Conservation (phyloP, 2,113 vertebrate genomes). For the Steatornis caripensis region DNA sequence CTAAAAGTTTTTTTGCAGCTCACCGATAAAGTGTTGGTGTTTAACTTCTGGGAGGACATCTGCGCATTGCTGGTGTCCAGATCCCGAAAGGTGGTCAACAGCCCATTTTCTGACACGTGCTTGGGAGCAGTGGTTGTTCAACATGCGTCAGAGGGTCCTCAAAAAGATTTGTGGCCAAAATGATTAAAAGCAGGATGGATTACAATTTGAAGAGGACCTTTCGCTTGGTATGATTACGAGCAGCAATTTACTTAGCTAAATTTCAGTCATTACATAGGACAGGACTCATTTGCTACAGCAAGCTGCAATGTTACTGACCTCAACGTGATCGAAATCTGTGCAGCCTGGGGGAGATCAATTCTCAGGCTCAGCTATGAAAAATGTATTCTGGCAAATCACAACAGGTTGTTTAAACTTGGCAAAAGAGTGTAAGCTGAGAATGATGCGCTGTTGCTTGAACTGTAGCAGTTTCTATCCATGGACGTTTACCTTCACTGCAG, state of each 20-base stretch:
- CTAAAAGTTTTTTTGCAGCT: background rate
- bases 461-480: constrained; percentile 11
- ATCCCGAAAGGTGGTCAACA: background rate
- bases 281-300: background rate
- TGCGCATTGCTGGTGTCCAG: background rate
- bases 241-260: constrained; percentile 8
- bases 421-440: background rate
- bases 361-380: background rate
- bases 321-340: background rate
- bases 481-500: background rate
- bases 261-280: background rate
- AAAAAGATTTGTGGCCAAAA: background rate
- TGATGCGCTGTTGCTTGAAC: background rate
- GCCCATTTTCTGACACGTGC: background rate
- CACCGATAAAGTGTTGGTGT: background rate
- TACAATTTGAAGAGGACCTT: background rate
- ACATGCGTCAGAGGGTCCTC: background rate
- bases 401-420: background rate
- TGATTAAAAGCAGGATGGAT: background rate
- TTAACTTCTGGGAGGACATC: background rate
- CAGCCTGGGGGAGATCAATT: background rate
- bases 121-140: background rate
- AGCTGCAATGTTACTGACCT: background rate
- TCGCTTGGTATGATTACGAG: background rate
- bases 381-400: background rate